Evolutionary conservation across 2,888 invertebrate species (phyloP), one percentile per base, ranked within the genome.

Genomic region (Drosophila crucigera): DNA sequence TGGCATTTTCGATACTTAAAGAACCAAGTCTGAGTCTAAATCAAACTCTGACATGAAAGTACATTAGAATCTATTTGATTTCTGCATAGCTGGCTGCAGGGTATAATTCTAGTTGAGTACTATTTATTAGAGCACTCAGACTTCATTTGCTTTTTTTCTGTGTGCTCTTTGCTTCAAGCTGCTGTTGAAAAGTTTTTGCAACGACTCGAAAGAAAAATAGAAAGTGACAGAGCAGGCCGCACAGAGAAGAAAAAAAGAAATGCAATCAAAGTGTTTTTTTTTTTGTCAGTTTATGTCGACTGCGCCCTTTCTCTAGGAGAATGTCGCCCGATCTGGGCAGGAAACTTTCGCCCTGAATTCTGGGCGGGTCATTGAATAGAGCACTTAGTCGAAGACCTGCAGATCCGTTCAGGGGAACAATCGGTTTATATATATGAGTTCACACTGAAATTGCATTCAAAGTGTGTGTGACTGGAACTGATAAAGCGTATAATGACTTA

Each of bases 231-330:
- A 85, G 66, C 37, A 6, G 37, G 37, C 37, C 37, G 37, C 37
- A 19, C 37, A 16, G 37, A 31, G 35, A 67, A 53, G 52, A 63
- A 49, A n/a, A 33, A 58, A 67, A 56, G 7, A 80, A 73, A 82
- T 88, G 80, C 86, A 80, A 85, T 84, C 86, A 85, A 78, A 88
- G 89, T 76, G 67, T 55, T 78, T 71, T 78, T 47, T 78, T 47
- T 59, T 80, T 75, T 78, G 22, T 39, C 65, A 60, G 50, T 68
- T 71, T 71, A 66, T 68, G 80, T 75, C 65, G 80, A 55, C 66
- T 50, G 68, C 87, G 89, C 85, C 89, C 85, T 85, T 85, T 85
- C 72, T 64, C 80, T 80, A 74, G 74, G 89, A 77, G 89, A 86
- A 84, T 84, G 89, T 80, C 71, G 75, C 62, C 68, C 80, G 63